Base-by-base conservation (phyloP, 2,888 invertebrate species). In the Nephrotoma appendiculata region DNA sequence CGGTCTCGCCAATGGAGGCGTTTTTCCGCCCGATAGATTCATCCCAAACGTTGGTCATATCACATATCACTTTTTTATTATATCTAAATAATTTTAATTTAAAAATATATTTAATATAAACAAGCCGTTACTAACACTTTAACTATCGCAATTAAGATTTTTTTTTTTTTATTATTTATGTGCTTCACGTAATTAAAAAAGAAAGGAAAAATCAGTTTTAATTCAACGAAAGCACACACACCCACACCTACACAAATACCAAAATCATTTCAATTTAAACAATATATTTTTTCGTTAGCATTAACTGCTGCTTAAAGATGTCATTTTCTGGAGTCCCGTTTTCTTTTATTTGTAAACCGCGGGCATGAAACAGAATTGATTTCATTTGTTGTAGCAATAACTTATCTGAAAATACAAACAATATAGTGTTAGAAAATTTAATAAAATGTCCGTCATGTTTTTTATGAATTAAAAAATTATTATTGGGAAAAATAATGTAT, bases 21-120 rank as follows among this genome's bases (percentile, higher is more conserved):
- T 91, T 91, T 92, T 92, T 91, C 91, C 92, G 91, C 91, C 92
- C 91, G 91, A 91, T 91, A 91, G 91, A 91, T 92, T 91, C 92
- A 92, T 92, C 89, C 89, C 90, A 90, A 90, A 85, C 43, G 87
- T 89, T 90, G 91, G 90, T 91, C 91, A 92, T 92, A 92, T 91
- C 91, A 86, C 86, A 52, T 52, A 86, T 12, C 48, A 86, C 31
- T 86, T 86, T 83, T 84, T 7, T 71, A 71, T 71, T 31, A 31
- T 52, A 15, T 52, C 31, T 31, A 71, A 71, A 71, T 71, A 31
- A 31, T 31, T 31, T 31, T 31, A 71, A 71, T 9, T 71, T 31
- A 71, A 71, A 31, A 71, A 71, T 44, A 44, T 31, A 31, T 31
- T 19, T 57, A 71, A 7, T 52, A 52, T 15, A 71, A 6, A 71